These are phyloP conservation scores for Colistium nudipinnis DNA, from an alignment of 2,113 vertebrate species.

Conservation along the genomic window DNA sequence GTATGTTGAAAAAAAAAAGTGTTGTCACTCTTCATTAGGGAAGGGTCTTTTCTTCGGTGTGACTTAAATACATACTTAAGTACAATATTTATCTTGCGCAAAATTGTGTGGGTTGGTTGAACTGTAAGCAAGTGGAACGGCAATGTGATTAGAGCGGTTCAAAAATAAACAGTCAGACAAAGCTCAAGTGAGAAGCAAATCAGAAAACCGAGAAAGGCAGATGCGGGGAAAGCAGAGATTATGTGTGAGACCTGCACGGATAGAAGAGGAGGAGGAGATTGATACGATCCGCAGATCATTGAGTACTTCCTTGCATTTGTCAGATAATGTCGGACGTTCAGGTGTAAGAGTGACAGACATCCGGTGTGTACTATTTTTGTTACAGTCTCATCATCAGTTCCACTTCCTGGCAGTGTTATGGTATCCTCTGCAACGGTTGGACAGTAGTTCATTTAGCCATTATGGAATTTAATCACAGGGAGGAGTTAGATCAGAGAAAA, in stretches of 20 bases:
- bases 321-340: no score
- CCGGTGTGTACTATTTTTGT: not conserved
- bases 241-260: not conserved
- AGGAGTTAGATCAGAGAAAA: slow-evolving; percentile 44
- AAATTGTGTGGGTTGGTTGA: slow-evolving; percentile 59
- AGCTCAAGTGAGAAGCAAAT: slow-evolving; percentile 40
- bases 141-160: slow-evolving; percentile 68
- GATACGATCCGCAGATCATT: slow-evolving; percentile 20
- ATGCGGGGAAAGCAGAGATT: slow-evolving; percentile 7
- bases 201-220: slow-evolving; percentile 12
- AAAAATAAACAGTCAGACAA: slow-evolving; percentile 64
- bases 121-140: slow-evolving; percentile 55
- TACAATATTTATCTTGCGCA: slow-evolving; percentile 36
- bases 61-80: slow-evolving; percentile 48
- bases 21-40: slow-evolving; percentile 48
- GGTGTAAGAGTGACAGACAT: slow-evolving; percentile 17
- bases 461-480: slow-evolving; percentile 54
- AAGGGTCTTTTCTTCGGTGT: slow-evolving; percentile 12
- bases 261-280: slow-evolving; percentile 2
- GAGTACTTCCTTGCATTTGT: no score
- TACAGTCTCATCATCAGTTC: slow-evolving; percentile 20
- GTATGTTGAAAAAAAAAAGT: slow-evolving; percentile 67
- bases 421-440: slow-evolving; percentile 21
- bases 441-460: slow-evolving; percentile 36
- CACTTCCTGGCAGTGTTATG: slow-evolving; percentile 10